These are phyloP conservation scores for Sebastes fasciatus DNA, from an alignment of 2,113 vertebrate genomes.

Conservation along the genomic window DNA sequence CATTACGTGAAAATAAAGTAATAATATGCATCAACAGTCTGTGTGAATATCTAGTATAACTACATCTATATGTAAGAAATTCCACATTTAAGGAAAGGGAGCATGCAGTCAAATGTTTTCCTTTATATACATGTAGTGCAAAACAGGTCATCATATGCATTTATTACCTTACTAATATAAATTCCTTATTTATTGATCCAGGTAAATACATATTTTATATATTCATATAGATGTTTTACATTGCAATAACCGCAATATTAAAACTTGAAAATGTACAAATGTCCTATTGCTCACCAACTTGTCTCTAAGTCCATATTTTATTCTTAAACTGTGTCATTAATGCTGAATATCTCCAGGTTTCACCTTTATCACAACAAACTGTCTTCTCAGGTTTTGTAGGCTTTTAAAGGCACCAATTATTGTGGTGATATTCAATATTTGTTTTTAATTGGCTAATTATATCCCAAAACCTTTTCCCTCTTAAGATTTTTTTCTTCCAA, in stretches of 20 bases:
- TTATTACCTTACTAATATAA: neutral
- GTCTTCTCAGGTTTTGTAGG: neutral
- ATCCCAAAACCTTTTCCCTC: too few species aligned
- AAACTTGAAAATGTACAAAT: neutral
- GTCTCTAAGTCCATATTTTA: neutral
- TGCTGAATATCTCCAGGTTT: neutral
- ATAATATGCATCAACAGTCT: neutral
- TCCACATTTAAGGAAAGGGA: neutral
- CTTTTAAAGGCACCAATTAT: neutral
- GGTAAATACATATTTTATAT: slow-evolving; percentile 1
- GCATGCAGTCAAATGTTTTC: neutral
- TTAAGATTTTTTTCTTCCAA: neutral
- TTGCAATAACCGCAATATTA: neutral
- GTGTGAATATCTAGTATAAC: neutral
- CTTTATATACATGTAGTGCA: neutral
- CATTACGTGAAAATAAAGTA: neutral
- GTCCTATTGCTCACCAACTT: neutral
- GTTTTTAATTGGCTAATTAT: neutral
- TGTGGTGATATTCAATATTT: neutral
- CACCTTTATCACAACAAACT: neutral
- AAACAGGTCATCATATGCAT: neutral
- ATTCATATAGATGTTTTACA: neutral
- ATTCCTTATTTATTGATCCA: neutral
- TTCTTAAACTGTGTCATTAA: neutral
- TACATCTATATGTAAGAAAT: neutral